Conservation (phyloP, 2,888 invertebrate species). For the Andrena haemorrhoa region DNA sequence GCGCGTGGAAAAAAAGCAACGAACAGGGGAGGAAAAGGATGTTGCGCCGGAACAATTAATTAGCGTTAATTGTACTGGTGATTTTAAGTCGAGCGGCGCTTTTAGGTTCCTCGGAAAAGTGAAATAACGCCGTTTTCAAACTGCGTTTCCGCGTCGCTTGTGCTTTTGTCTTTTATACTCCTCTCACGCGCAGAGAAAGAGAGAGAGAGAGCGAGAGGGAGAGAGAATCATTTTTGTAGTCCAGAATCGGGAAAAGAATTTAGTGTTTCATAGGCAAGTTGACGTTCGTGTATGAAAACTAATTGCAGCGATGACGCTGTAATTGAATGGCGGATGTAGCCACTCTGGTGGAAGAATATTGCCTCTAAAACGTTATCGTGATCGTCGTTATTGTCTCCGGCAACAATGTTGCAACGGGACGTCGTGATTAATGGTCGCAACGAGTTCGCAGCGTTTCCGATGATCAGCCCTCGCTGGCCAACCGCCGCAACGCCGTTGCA, state of each 20-base stretch:
- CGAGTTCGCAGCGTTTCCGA: conserved; percentile 48
- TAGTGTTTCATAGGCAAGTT: not conserved
- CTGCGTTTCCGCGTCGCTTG: not conserved
- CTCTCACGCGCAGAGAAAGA: not conserved
- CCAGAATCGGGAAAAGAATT: not conserved
- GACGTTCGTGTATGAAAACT: not conserved
- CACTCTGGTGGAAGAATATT: conserved; percentile 18
- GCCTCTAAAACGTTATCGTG: conserved; percentile 12
- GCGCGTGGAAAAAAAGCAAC: conserved; percentile 9
- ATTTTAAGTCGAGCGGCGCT: conserved; percentile 51
- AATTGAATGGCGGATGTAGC: not conserved
- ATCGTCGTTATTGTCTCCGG: conserved; percentile 9
- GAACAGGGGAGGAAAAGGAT: conserved; percentile 28
- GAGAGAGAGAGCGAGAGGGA: not conserved
- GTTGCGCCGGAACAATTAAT: conserved; percentile 54
- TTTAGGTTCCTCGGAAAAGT: conserved; percentile 9
- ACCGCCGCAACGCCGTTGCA: conserved; percentile 4
- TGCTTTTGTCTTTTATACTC: not conserved
- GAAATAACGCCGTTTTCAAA: not conserved
- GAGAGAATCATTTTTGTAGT: not conserved
- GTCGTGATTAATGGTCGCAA: conserved; percentile 56
- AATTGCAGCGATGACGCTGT: not conserved
- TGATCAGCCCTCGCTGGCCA: conserved; percentile 44
- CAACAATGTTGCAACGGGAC: conserved; percentile 18
- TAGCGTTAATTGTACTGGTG: conserved; percentile 50